These are phyloP conservation scores for Lateolabrax maculatus DNA, from an alignment of 2,797 vertebrate genomes.

Conservation along the genomic window DNA sequence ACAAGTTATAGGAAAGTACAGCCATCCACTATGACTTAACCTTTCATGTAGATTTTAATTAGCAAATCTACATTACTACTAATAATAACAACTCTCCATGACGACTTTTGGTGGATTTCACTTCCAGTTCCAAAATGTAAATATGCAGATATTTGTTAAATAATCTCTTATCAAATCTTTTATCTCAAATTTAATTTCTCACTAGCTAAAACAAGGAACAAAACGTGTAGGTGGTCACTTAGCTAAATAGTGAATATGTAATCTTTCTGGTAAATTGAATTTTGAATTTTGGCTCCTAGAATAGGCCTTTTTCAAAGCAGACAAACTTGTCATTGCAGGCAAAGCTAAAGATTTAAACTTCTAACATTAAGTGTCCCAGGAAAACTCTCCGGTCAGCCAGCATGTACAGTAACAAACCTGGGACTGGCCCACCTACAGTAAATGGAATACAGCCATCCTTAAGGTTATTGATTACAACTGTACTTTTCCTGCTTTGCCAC, in stretches of 20 bases:
- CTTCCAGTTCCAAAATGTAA: background rate
- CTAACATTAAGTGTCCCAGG: no score
- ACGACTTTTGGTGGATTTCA: background rate
- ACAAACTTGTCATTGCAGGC: no score
- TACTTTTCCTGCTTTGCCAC: no score
- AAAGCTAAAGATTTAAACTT: no score
- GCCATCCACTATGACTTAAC: background rate
- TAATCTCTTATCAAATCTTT: background rate
- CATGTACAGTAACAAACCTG: no score
- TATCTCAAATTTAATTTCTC: background rate
- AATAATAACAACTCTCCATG: background rate
- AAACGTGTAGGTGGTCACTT: background rate
- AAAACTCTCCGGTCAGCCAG: no score
- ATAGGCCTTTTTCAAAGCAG: no score
- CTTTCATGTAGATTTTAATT: background rate
- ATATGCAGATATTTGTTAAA: background rate
- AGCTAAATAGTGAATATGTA: background rate
- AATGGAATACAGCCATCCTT: no score
- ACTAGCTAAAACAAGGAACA: background rate
- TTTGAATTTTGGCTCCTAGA: background rate
- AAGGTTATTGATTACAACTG: no score
- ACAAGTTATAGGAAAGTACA: constrained; percentile 31
- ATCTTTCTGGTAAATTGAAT: background rate
- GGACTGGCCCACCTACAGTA: no score
- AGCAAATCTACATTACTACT: background rate